A percentile compares a stretch with the other conserved stretches of the same genome.
phyloP scores from a whole-genome alignment of 2,797 vertebrate species.

The Manis pentadactyla region DNA sequence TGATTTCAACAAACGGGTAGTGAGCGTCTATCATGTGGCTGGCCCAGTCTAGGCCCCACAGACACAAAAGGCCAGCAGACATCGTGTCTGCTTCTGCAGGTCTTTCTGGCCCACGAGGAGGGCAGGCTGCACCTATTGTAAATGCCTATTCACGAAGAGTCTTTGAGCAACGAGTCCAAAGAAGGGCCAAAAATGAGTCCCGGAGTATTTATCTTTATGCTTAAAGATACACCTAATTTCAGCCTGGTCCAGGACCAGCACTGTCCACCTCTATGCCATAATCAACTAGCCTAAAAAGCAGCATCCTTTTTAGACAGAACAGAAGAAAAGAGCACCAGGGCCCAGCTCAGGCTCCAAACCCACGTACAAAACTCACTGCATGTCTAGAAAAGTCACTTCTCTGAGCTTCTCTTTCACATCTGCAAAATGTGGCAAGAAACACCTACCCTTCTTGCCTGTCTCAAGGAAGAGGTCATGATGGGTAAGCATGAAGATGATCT shows the following conservation, averaged over 20 bases:
- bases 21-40: background rate
- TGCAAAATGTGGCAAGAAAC: background rate
- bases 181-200: background rate
- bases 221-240: background rate
- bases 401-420: background rate
- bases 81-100: background rate
- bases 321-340: background rate
- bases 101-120: no score
- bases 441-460: background rate
- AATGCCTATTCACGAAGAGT: background rate
- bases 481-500: background rate
- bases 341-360: background rate
- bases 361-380: background rate
- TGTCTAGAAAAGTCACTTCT: background rate
- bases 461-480: background rate
- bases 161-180: background rate
- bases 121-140: background rate
- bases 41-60: background rate
- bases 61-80: background rate
- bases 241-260: background rate
- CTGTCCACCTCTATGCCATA: background rate
- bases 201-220: background rate
- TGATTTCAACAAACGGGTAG: background rate
- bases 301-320: no score
- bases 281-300: background rate